Evolutionary conservation across 2,113 vertebrate species (phyloP), one percentile per base, ranked within the genome.

Genomic region (Gasterosteus nipponicus): DNA sequence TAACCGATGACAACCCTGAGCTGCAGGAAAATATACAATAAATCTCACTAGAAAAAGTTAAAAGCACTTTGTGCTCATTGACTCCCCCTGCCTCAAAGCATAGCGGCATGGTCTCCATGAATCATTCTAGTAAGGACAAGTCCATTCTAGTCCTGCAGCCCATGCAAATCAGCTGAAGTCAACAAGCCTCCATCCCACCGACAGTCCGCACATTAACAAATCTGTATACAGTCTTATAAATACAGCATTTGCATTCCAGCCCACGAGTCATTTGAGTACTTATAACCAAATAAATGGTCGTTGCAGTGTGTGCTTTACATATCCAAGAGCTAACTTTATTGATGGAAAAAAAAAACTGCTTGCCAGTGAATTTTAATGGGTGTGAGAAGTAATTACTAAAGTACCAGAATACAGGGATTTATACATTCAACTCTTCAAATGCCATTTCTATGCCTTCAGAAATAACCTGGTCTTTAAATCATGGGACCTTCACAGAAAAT

Each of bases 401-500:
- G 71, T 81, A 85, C 90, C 71, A 92, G 78, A 90, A 84, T 77
- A 87, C 77, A 81, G 72, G 74, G 75, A 82, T 88, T 91, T 86
- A 84, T 85, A 91, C 86, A 87, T 88, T 89, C 89, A 89, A 89
- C 80, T 84, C 81, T 87, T 69, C 35, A 67, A 81, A 86, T 78
- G 65, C 73, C 73, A 60, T 80, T 85, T 83, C 82, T 86, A 80
- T 87, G 81, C 82, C 86, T 86, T 88, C 76, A 87, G 82, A 87
- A 83, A 77, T 18, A 75, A 75, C 11, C 10, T 59, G 59, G 67
- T 75, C 78, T 79, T 76, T 83, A 82, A 82, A 83, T 82, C 76
- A 84, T 33, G 62, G 90, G 88, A 93, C 87, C 89, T 92, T 92
- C 90, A 92, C 83, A 90, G 91, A 93, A 93, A 92, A 87, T 92